A percentile compares a stretch with the other conserved stretches of the same genome.
Conservation (phyloP, 2,113 vertebrate genomes). For the Periophthalmus modestus region DNA sequence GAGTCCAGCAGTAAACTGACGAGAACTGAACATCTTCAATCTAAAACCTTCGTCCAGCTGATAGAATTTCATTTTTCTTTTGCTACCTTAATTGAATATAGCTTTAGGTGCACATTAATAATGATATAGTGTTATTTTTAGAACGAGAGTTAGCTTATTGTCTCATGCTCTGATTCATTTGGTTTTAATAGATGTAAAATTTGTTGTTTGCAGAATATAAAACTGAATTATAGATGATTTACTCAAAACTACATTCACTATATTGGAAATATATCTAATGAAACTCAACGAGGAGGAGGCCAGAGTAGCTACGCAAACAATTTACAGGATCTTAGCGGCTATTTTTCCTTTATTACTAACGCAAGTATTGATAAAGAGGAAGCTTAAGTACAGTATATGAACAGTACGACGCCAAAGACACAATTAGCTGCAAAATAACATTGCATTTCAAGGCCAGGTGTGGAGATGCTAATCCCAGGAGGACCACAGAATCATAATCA, state of each 20-base stretch:
- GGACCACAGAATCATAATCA: conserved; percentile 12
- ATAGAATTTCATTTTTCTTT: no score
- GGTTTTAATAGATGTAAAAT: background rate
- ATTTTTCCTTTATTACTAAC: background rate
- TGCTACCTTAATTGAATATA: no score
- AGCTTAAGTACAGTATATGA: background rate
- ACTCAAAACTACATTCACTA: background rate
- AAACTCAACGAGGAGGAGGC: background rate
- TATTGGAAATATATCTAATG: background rate
- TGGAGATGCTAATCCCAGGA: background rate
- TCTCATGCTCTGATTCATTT: background rate
- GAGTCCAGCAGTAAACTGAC: no score
- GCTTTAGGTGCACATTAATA: no score
- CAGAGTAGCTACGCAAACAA: background rate
- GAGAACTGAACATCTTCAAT: no score
- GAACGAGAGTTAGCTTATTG: background rate
- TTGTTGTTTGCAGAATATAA: background rate
- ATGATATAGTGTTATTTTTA: background rate
- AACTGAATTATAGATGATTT: background rate
- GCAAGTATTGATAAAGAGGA: background rate
- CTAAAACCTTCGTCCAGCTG: no score
- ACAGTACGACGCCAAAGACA: background rate
- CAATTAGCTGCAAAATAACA: background rate
- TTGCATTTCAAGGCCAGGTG: background rate
- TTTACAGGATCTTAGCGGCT: background rate